Evolutionary conservation across 2,797 vertebrate genomes (phyloP).

Genomic region (Capromys pilorides): DNA sequence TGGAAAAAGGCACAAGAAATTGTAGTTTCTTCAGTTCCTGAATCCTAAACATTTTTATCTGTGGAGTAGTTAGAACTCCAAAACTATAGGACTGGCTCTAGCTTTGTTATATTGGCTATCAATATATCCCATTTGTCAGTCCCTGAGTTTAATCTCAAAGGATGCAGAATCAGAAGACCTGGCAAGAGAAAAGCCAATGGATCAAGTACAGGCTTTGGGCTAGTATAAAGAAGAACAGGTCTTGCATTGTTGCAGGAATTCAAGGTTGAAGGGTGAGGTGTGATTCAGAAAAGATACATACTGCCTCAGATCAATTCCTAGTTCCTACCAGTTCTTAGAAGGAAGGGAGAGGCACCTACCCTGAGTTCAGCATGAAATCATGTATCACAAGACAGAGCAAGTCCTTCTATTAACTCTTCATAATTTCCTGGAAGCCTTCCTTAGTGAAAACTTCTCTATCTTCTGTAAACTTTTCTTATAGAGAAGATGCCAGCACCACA

Average conservation of each 20-base stretch:
- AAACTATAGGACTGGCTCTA: neutral
- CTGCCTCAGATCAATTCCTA: neutral
- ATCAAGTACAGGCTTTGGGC: neutral
- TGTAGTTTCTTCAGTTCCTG: neutral
- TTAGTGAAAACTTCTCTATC: neutral
- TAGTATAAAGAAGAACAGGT: neutral
- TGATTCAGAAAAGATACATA: neutral
- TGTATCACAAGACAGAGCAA: neutral
- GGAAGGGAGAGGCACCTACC: neutral
- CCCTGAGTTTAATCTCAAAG: neutral
- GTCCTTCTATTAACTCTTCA: constrained; percentile 28
- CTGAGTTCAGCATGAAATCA: neutral
- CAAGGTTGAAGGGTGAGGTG: neutral
- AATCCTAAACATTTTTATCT: neutral
- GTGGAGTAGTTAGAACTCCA: neutral
- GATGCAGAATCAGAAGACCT: neutral
- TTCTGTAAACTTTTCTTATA: constrained; percentile 43
- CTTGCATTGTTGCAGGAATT: neutral
- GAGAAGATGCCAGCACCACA: constrained; percentile 45
- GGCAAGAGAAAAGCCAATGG: neutral
- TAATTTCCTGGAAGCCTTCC: constrained; percentile 63
- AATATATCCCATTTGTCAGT: neutral
- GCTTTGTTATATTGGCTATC: neutral
- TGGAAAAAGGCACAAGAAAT: neutral
- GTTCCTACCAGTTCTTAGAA: neutral